phyloP scores from a whole-genome alignment of 2,797 vertebrate genomes.

The Sternarchorhynchus goeldii region DNA sequence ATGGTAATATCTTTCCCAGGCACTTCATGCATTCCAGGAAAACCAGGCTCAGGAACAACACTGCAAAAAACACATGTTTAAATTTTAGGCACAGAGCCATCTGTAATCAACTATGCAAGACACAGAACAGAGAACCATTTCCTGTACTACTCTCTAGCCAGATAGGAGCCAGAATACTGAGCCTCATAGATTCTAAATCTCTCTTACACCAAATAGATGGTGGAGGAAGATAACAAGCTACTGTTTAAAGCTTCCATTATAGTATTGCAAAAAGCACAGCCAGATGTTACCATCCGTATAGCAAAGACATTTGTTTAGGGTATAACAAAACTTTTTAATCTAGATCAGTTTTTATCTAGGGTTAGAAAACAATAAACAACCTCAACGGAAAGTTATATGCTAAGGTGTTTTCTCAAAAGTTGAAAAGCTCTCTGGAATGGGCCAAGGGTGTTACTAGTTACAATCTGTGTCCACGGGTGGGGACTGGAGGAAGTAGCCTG shows the following conservation, averaged over 20 bases:
- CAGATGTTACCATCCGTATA: not conserved
- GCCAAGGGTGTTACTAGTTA: not conserved
- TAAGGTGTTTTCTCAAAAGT: not conserved
- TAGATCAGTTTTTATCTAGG: not conserved
- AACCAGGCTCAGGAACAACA: too few species aligned
- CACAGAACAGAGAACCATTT: not conserved
- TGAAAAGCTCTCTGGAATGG: not conserved
- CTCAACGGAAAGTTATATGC: not conserved
- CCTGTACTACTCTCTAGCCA: not conserved
- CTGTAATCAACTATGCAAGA: not conserved
- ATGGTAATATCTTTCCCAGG: too few species aligned
- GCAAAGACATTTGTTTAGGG: not conserved
- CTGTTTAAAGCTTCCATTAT: not conserved
- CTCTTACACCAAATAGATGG: not conserved
- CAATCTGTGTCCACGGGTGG: too few species aligned
- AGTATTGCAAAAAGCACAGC: not conserved
- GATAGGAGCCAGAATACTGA: not conserved
- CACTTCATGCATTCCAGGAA: too few species aligned
- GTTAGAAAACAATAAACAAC: not conserved
- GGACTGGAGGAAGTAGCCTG: not conserved
- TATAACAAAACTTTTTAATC: not conserved
- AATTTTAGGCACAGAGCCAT: not conserved
- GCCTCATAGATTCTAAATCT: not conserved
- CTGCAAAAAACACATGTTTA: too few species aligned
- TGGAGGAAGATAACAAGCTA: not conserved